Percentiles rank a stretch among this genome's conserved stretches.
Conservation (phyloP, 2,888 invertebrate species). For the Sepiola atlantica region DNA sequence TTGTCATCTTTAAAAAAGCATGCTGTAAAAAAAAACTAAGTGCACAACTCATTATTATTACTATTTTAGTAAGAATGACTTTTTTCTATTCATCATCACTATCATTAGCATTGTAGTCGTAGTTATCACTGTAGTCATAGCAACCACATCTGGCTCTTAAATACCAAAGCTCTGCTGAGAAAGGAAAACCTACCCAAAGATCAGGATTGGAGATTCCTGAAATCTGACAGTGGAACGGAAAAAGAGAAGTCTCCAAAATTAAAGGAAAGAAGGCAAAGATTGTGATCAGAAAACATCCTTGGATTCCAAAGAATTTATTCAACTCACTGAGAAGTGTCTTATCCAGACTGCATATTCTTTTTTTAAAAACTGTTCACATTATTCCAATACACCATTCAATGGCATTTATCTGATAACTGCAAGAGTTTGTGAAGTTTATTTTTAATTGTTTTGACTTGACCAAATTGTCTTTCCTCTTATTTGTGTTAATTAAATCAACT, state of each 20-base stretch:
- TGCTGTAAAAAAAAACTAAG: not conserved
- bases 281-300: not conserved
- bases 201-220: not conserved
- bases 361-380: not conserved
- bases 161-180: not conserved
- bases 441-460: too few species aligned
- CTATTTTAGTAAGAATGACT: not conserved
- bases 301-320: not conserved
- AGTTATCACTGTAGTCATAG: slow-evolving; percentile 32
- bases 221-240: not conserved
- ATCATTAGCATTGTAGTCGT: not conserved
- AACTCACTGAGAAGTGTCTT: not conserved
- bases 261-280: not conserved
- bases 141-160: not conserved
- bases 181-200: not conserved
- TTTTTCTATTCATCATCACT: not conserved
- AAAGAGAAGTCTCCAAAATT: not conserved
- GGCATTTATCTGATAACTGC: too few species aligned
- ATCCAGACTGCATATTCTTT: not conserved
- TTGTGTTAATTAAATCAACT: too few species aligned
- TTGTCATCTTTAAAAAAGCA: not conserved
- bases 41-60: not conserved
- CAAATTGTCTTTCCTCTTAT: too few species aligned
- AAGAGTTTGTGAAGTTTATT: too few species aligned
- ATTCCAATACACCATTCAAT: not conserved